Evolutionary conservation across 1,140 invertebrate genomes (phyloP).

Genomic region (Anastatus disparis): DNA sequence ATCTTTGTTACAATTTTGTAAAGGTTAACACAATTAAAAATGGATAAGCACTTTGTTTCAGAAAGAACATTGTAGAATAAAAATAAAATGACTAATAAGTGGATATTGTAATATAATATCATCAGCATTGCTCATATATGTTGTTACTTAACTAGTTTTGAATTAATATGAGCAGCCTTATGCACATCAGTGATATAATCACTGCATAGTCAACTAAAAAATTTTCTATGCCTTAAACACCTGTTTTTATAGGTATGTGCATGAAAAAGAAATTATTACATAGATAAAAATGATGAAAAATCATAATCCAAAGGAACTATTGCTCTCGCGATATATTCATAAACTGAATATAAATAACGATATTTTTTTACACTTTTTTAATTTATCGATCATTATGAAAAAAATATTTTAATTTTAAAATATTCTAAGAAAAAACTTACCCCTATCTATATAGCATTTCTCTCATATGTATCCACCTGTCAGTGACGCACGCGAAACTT

Average conservation of each 20-base stretch:
- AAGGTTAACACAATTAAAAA: neutral
- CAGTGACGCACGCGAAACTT: slow-evolving; percentile 47
- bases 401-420: too few relatives aligned
- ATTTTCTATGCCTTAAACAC: neutral
- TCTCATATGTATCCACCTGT: slow-evolving; percentile 52
- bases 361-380: too few relatives aligned
- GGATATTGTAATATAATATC: slow-evolving; percentile 21
- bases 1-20: neutral
- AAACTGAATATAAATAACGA: too few relatives aligned
- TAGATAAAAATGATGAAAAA: too few relatives aligned
- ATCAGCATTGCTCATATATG: neutral
- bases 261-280: too few relatives aligned
- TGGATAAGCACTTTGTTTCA: neutral
- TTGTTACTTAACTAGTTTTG: neutral
- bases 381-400: too few relatives aligned
- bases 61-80: neutral
- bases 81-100: neutral
- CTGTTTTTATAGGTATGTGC: neutral
- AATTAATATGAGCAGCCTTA: too few relatives aligned
- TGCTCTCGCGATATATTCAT: too few relatives aligned
- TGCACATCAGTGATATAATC: neutral
- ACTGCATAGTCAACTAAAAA: too few relatives aligned
- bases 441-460: too few relatives aligned
- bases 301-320: too few relatives aligned
- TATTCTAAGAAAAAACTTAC: too few relatives aligned